Evolutionary conservation across 2,888 invertebrate genomes (phyloP).

Genomic region (Conus canariensis): DNA sequence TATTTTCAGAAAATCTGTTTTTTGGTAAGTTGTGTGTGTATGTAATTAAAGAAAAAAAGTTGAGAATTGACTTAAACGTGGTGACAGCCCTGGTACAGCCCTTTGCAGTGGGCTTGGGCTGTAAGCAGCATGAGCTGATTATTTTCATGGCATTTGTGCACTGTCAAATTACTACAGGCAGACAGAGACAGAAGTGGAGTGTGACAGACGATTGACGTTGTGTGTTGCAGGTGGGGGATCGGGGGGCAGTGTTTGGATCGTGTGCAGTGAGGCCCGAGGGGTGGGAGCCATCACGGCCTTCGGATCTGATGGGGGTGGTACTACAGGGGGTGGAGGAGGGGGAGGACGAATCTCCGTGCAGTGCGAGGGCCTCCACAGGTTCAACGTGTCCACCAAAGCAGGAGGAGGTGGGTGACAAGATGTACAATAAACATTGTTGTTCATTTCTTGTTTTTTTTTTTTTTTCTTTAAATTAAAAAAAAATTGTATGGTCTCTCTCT

Average conservation of each 20-base stretch:
- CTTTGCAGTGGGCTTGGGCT: too few relatives aligned
- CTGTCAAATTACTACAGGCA: too few relatives aligned
- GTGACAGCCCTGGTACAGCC: too few relatives aligned
- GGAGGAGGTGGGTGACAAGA: slow-evolving; percentile 59
- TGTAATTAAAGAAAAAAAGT: too few relatives aligned
- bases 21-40: too few relatives aligned
- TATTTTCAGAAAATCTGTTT: too few relatives aligned
- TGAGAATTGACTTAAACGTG: too few relatives aligned
- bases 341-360: slow-evolving; percentile 67
- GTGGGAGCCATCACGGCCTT: slow-evolving; percentile 63
- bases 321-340: slow-evolving; percentile 61
- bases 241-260: slow-evolving; percentile 67
- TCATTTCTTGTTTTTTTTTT: neutral
- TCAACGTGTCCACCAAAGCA: slow-evolving; percentile 62
- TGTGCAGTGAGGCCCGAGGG: slow-evolving; percentile 63
- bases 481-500: neutral
- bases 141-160: too few relatives aligned
- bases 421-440: neutral
- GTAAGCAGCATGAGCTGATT: too few relatives aligned
- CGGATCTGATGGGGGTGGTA: slow-evolving; percentile 59
- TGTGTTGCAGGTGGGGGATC: slow-evolving; percentile 65
- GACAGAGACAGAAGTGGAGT: too few relatives aligned
- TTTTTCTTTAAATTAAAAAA: too few relatives aligned
- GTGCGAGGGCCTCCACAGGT: slow-evolving; percentile 58
- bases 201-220: too few relatives aligned